A percentile compares a stretch with the other conserved stretches of the same genome.
These are phyloP conservation scores for Thereva nobilitata DNA, from an alignment of 2,888 invertebrate genomes.

Conservation along the genomic window DNA sequence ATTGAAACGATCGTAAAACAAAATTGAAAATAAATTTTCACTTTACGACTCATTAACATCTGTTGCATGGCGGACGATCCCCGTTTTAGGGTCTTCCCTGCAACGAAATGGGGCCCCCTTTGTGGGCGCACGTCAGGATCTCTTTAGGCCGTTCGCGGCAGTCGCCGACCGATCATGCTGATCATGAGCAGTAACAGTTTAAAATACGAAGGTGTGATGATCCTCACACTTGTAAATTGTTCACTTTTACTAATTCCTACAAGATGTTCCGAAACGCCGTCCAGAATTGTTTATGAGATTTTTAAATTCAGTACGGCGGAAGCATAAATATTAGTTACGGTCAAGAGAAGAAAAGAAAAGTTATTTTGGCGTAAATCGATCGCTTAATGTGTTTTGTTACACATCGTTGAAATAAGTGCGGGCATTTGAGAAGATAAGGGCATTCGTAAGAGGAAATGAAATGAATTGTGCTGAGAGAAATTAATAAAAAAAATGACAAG, in stretches of 20 bases:
- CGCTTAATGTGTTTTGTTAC: too few relatives aligned
- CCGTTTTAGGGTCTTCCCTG: conserved; percentile 17
- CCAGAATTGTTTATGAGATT: conserved; percentile 1
- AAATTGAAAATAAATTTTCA: conserved; percentile 24
- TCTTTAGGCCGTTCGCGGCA: too few relatives aligned
- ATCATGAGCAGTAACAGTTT: conserved; percentile 22
- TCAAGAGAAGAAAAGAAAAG: neutral
- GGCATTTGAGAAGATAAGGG: too few relatives aligned
- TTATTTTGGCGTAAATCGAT: too few relatives aligned
- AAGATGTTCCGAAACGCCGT: conserved; percentile 1
- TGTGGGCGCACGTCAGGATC: too few relatives aligned
- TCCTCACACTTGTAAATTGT: conserved; percentile 34
- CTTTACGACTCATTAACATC: conserved; percentile 32
- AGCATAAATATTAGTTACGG: conserved; percentile 11
- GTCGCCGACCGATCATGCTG: too few relatives aligned
- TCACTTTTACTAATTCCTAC: conserved; percentile 24
- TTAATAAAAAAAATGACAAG: too few relatives aligned
- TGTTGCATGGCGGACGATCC: neutral
- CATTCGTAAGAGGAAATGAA: too few relatives aligned
- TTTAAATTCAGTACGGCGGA: neutral
- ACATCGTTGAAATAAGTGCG: too few relatives aligned
- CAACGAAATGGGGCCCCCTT: conserved; percentile 6
- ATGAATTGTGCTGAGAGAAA: too few relatives aligned
- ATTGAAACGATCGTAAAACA: conserved; percentile 14
- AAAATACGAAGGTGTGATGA: conserved; percentile 41